Evolutionary conservation across 2,888 invertebrate species (phyloP), one percentile per base, ranked within the genome.

Genomic region (Pristionchus arcanus): DNA sequence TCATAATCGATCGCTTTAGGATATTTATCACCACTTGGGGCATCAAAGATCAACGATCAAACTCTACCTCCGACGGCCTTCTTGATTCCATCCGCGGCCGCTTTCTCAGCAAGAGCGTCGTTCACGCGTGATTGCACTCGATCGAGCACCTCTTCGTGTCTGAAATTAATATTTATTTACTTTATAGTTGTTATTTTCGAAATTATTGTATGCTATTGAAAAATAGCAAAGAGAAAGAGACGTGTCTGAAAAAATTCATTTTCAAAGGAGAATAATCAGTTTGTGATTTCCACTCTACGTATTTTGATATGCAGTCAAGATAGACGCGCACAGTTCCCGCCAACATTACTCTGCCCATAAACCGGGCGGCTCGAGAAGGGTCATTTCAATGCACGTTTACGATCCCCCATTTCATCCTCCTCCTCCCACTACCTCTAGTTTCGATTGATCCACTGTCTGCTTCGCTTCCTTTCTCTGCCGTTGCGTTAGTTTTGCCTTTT

Each of bases 51-150:
- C 9, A 49, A 49, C 9, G 42, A 7, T 49, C 5, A 49, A 49
- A 49, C 0, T n/a, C n/a, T 49, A 87, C 87, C 87, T 37, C 34
- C 68, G 42, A 87, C 87, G 5, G 92, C 91, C 21, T 92, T 90
- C 74, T 91, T 91, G 31, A 92, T 91, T 28, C 92, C 93, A 90
- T 93, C 93, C 19, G 91, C 91, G 31, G 89, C 91, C 7, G 92
- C 92, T 63, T 91, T 90, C 28, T 91, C 85, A 0, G 91, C 90
- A 0, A 91, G 91, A 21, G 91, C 91, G 28, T 91, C 91, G 90
- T 92, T 92, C 90, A 92, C 90, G 21, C 89, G 90, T n/a, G 90
- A 89, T 49, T 92, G 92, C 25, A 93, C 88, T n/a, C 91, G 90
- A 37, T 92, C 92, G 0, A 92, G 77, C n/a, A 92, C 89, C 19